Percentiles rank a stretch among this genome's conserved stretches.
Conservation (phyloP, 2,113 vertebrate species). For the Gadus macrocephalus region DNA sequence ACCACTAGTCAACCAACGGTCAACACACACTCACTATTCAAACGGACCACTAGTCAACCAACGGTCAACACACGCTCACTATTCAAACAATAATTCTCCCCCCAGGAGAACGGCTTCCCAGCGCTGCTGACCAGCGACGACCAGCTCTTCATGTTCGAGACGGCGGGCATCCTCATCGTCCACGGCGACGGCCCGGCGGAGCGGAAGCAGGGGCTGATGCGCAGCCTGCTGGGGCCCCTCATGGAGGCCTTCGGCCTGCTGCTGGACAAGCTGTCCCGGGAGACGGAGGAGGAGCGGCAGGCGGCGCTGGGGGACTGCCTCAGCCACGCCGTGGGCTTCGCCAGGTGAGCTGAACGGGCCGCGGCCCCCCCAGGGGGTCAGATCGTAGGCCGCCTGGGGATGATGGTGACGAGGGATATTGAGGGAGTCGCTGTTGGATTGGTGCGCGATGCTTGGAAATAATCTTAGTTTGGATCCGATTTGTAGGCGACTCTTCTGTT, state of each 20-base stretch:
- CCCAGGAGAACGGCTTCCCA: conserved; percentile 90
- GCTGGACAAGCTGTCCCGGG: conserved; percentile 83
- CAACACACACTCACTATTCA: no score
- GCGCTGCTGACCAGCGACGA: conserved; percentile 91
- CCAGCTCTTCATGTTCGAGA: conserved; percentile 97
- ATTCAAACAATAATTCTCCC: no score
- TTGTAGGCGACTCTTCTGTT: background rate
- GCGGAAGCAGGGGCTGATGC: conserved; percentile 90
- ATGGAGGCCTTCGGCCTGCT: conserved; percentile 91
- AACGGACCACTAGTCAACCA: no score
- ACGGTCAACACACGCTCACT: no score
- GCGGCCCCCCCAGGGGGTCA: background rate
- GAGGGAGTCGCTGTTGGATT: background rate
- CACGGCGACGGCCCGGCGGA: conserved; percentile 88
- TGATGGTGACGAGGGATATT: background rate
- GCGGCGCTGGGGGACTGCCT: conserved; percentile 87
- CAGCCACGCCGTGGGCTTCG: conserved; percentile 94
- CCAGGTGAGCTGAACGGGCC: conserved; percentile 74
- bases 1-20: no score
- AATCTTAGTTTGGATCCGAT: no score
- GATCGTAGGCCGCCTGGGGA: background rate
- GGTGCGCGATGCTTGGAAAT: no score
- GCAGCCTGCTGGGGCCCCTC: conserved; percentile 86
- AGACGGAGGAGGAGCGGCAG: conserved; percentile 87
- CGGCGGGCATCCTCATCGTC: conserved; percentile 92